Evolutionary conservation across 2,888 invertebrate species (phyloP), one percentile per base, ranked within the genome.

Genomic region (Tiliacea aurago): DNA sequence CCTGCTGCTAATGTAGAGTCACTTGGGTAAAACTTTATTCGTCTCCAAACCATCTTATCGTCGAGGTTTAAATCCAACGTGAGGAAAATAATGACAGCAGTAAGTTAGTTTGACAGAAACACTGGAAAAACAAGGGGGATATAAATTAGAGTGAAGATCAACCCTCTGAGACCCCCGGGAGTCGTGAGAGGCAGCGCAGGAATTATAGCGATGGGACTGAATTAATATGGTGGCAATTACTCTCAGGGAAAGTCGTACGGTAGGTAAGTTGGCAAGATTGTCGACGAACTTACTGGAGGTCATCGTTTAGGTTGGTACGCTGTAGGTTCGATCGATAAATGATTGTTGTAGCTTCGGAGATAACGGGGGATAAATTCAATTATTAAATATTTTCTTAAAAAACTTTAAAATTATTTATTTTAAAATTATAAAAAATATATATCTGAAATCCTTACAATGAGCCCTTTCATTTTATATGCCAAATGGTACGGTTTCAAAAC

Each of bases 171-270:
- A 69, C 83, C 73, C 82, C 51, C 53, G 79, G 43, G 80, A 23
- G 53, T 55, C 65, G 73, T 83, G 33, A 56, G 53, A 13, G 61
- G 55, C 77, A 64, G 68, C 59, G 43, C 64, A 68, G 9, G 61
- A 65, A 73, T 78, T 78, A 82, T 78, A 62, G 78, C 83, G 62
- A 69, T 49, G 69, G 79, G 69, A 63, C 51, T 28, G 73, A 68
- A 78, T 78, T 78, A 80, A 78, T 83, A 72, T 62, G 73, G 73
- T 9, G 58, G 80, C 80, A 62, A 83, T 80, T 80, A 80, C 80
- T 80, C 65, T 73, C 83, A 78, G 83, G 28, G 53, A 55, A 62
- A 71, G 63, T 76, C 70, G 81, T 41, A 11, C 71, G 71, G 33
- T 33, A 23, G 43, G 58, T n/a, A 55, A 71, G 58, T 49, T 49